Base-by-base conservation (phyloP, 2,797 vertebrate species). In the Anabacerthia variegaticeps region DNA sequence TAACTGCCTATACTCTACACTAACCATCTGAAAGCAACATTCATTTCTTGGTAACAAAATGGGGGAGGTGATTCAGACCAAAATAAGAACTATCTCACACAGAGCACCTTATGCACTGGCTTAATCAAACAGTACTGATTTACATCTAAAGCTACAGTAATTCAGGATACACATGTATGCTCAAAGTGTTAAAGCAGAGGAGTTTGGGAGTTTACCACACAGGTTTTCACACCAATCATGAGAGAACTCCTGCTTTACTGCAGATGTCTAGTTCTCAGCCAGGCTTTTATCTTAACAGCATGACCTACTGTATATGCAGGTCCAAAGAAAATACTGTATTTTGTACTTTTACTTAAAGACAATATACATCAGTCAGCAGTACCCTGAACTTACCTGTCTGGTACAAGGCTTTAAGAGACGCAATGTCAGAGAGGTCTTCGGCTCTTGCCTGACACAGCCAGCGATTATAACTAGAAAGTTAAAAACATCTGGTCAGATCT, bases 371-470 rank as follows among this genome's bases (percentile, higher is more conserved):
- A 71, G 30, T 23, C 27, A 66, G 23, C 7, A 9, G 28, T 61
- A 67, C 7, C 12, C 39, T 20, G 41, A 73, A 95, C 98, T 92
- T 88, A 99, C 99, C 99, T 32, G 99, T 99, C 96, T 99, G 99
- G 97, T 99, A 99, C 90, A 99, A 98, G 15, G 99, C 99, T 97
- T 99, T 99, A 71, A 99, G 98, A 7, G 99, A 99, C 62, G 99
- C 99, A 79, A 99, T 98, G 97, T 99, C 99, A 5, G 99, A 99
- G 67, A 99, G 98, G 93, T 99, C 99, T 83, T 99, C 99, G 32
- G 99, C 98, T 98, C 99, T 98, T 58, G 99, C 99, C 97, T 98
- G 98, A 97, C 99, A 99, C 76, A 99, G 97, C 99, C 99, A 99
- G 88, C 99, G 99, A 93, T 98, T 99, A 72, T 99, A 99, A 97